Conservation (phyloP, 2,888 invertebrate genomes). For the Thera obeliscata region DNA sequence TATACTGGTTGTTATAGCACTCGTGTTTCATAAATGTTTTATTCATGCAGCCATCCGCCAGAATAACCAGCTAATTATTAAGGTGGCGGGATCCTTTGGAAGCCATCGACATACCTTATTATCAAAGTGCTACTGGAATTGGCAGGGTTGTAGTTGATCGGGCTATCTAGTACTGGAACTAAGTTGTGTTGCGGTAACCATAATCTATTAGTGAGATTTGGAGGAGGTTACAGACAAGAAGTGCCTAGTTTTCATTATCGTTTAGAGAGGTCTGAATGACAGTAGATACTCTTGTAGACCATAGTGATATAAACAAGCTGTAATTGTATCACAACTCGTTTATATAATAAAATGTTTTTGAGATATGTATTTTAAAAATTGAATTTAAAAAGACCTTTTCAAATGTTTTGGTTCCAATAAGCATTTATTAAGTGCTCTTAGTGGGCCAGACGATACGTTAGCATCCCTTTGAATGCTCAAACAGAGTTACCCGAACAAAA, state of each 20-base stretch:
- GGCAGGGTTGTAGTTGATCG: slow-evolving; percentile 56
- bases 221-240: background rate
- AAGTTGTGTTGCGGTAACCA: slow-evolving; percentile 13
- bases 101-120: slow-evolving; percentile 51
- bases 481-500: slow-evolving; percentile 40
- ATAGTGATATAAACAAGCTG: no score
- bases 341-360: background rate
- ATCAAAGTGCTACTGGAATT: slow-evolving; percentile 60
- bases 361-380: background rate
- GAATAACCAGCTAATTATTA: slow-evolving; percentile 79
- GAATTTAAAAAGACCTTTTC: background rate
- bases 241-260: background rate
- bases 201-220: slow-evolving; percentile 5
- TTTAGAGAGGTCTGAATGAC: background rate
- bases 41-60: slow-evolving; percentile 75
- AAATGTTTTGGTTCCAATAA: slow-evolving; percentile 3
- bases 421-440: slow-evolving; percentile 4
- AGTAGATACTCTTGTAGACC: no score
- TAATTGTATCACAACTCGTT: no score
- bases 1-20: slow-evolving; percentile 60
- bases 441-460: slow-evolving; percentile 7
- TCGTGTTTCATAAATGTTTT: slow-evolving; percentile 76
- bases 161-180: slow-evolving; percentile 30
- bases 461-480: slow-evolving; percentile 19
- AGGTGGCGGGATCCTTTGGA: slow-evolving; percentile 66